Base-by-base conservation (phyloP, 2,113 vertebrate species). In the Nerophis ophidion region DNA sequence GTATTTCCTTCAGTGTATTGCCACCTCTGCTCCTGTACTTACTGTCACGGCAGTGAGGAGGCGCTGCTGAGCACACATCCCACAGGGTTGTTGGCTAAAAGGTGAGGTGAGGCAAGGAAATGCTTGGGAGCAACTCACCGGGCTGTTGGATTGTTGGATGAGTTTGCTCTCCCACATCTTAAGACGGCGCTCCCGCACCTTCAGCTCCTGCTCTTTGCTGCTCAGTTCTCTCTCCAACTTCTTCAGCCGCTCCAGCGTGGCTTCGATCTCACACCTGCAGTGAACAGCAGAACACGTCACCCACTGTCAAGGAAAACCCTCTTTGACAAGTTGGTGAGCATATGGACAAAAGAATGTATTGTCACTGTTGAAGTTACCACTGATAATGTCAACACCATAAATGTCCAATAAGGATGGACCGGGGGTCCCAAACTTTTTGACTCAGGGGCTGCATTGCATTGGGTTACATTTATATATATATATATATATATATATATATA, bases 91-190 rank as follows among this genome's bases (percentile, higher is more conserved):
- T 8, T 35, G 36, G 34, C 60, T 59, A 66, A 67, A 55, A 11
- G 66, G 26, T 26, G 26, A 26, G 4, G 62, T 58, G 58, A 47
- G 62, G 65, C 64, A 74, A 42, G 66, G 47, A 54, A 26, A 35
- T 34, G 45, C 45, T 19, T 47, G 51, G n/a, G 50, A 57, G 66
- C 60, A 74, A 93, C 96, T 94, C 88, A 99, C 97, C 79, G 97
- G 96, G 63, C 91, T 93, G 88, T 91, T 95, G 83, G 97, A 98
- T 80, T 98, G 95, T 61, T 99, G 94, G 0, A 95, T 92, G 80
- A 99, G 91, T 81, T 98, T 96, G 75, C 94, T 92, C 90, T 99
- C 96, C 97, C 97, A 99, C 92, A 98, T 93, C 89, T 90, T 96
- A 54, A 99, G 85, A 14, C 93, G 94, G 26, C 88, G 90, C 77